phyloP scores from a whole-genome alignment of 2,888 invertebrate genomes.

The Eremobia ochroleuca region DNA sequence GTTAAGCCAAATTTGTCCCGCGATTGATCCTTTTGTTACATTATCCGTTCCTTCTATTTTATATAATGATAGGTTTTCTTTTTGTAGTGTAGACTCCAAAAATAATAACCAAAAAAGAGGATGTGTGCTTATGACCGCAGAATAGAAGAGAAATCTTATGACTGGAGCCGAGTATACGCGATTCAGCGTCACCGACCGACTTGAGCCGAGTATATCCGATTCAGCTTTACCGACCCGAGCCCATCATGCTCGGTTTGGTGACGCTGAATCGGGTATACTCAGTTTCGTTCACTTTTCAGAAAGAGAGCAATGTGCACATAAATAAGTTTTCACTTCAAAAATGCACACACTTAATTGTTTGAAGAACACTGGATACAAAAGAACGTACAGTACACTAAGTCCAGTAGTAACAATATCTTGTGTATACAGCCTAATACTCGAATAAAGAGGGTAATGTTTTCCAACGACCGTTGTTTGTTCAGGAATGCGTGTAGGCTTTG shows the following conservation, averaged over 20 bases:
- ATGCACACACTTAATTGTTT: not conserved
- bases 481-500: constrained; percentile 68
- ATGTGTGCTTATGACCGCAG: not conserved
- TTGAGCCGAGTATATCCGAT: no score
- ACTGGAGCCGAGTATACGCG: not conserved
- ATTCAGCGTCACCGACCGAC: no score
- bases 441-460: constrained; percentile 68
- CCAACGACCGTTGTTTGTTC: constrained; percentile 68
- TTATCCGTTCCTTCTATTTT: not conserved
- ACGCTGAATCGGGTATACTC: not conserved
- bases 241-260: no score
- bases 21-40: constrained; percentile 2
- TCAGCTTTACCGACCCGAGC: not conserved
- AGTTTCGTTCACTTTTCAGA: not conserved
- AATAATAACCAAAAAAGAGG: not conserved
- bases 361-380: constrained; percentile 15
- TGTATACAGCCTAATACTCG: constrained; percentile 37
- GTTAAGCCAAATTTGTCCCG: constrained; percentile 16
- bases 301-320: not conserved
- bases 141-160: not conserved
- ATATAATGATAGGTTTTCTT: not conserved
- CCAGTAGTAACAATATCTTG: not conserved
- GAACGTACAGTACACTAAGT: not conserved
- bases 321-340: not conserved
- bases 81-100: not conserved